Evolutionary conservation across 1,140 invertebrate genomes (phyloP).

Genomic region (Tetramorium simillimum): DNA sequence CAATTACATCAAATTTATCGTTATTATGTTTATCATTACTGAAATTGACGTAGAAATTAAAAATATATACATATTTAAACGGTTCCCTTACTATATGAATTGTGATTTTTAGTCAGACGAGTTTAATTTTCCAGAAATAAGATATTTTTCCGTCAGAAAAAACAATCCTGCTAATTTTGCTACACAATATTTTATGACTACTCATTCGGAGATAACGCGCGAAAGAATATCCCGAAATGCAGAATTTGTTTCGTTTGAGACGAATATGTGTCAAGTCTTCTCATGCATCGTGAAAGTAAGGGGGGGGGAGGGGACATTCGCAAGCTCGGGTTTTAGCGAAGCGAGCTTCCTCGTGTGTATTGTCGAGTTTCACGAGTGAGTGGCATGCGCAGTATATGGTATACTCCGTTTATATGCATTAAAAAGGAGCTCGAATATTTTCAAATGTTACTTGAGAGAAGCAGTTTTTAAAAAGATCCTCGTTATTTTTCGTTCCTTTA

Average conservation of each 20-base stretch:
- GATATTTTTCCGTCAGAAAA: not conserved
- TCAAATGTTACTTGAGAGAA: not conserved
- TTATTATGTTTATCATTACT: not conserved
- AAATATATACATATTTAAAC: not conserved
- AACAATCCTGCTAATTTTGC: not conserved
- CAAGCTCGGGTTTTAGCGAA: constrained; percentile 29
- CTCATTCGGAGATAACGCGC: not conserved
- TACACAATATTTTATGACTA: not conserved
- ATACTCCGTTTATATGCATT: constrained; percentile 13
- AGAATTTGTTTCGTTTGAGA: constrained; percentile 28
- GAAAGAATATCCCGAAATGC: not conserved
- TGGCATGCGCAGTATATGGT: not conserved
- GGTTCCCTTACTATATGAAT: not conserved
- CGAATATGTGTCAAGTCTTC: constrained; percentile 32
- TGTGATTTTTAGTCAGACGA: not conserved
- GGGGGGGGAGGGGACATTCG: not conserved
- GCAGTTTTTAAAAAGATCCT: not conserved
- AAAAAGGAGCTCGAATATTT: constrained; percentile 16
- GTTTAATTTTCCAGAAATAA: not conserved
- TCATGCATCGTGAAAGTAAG: not conserved
- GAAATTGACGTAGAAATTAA: not conserved
- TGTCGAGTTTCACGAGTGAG: constrained; percentile 2
- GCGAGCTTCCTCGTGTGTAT: constrained; percentile 18
- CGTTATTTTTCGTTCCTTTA: not conserved
- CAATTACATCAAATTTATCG: not conserved